Evolutionary conservation across 1,140 invertebrate genomes (phyloP).

Genomic region (Agraylea sexmaculata): DNA sequence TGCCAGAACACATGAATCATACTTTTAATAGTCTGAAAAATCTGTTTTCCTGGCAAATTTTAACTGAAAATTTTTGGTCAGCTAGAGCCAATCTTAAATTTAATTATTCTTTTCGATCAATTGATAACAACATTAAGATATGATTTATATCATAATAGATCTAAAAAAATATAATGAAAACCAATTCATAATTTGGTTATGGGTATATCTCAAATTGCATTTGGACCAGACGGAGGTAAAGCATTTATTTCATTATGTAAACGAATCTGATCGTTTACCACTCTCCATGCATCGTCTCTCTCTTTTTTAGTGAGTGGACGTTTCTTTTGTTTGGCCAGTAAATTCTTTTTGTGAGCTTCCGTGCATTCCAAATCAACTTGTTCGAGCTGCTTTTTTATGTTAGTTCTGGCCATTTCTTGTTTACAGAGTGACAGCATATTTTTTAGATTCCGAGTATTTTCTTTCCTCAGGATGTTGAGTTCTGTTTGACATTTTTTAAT

Average conservation of each 20-base stretch:
- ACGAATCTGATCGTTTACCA: conserved; percentile 45
- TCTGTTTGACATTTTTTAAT: conserved; percentile 77
- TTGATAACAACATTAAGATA: too few species aligned
- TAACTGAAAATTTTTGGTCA: too few species aligned
- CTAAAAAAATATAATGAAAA: too few species aligned
- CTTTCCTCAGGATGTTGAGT: conserved; percentile 45
- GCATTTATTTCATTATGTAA: conserved; percentile 41
- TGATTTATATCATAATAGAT: too few species aligned
- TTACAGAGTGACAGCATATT: conserved; percentile 36
- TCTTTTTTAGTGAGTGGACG: conserved; percentile 68
- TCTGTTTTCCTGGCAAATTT: too few species aligned
- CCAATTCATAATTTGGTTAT: neutral
- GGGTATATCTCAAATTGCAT: conserved; percentile 11
- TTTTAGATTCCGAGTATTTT: conserved; percentile 36
- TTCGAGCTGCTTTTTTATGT: conserved; percentile 37
- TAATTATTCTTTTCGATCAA: too few species aligned
- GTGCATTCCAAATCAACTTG: conserved; percentile 42
- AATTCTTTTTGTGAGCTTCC: conserved; percentile 68
- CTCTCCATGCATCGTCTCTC: conserved; percentile 62
- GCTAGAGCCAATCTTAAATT: too few species aligned
- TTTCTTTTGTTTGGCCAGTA: conserved; percentile 65
- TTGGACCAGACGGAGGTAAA: conserved; percentile 17
- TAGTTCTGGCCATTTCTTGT: conserved; percentile 39
- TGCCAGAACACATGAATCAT: too few species aligned
- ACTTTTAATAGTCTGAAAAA: too few species aligned